A percentile compares a stretch with the other conserved stretches of the same genome.
phyloP scores from a whole-genome alignment of 1,140 invertebrate genomes.

The Nebria ingens region DNA sequence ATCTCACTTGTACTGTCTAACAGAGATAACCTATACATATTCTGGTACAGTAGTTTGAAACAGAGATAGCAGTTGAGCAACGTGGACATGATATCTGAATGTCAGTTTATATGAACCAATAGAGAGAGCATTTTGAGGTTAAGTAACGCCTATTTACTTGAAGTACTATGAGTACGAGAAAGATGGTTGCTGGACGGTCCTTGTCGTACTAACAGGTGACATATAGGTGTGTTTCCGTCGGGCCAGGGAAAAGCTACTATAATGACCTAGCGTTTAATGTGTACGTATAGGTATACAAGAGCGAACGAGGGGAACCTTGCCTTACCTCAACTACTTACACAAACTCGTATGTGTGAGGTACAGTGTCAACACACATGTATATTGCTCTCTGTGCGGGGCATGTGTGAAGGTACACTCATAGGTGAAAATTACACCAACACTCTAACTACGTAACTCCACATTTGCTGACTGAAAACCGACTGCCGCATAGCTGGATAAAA shows the following conservation, averaged over 20 bases:
- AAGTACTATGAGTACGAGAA: constrained; percentile 14
- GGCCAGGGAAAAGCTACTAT: constrained; percentile 26
- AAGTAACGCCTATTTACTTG: constrained; percentile 30
- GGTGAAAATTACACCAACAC: background rate
- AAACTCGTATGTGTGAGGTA: constrained; percentile 30
- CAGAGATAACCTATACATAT: background rate
- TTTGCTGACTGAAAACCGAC: constrained; percentile 17
- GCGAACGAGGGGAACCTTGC: constrained; percentile 19
- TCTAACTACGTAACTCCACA: constrained; percentile 18
- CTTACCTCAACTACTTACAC: constrained; percentile 29
- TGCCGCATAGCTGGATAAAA: constrained; percentile 20
- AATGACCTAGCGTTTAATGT: constrained; percentile 30
- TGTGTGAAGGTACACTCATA: constrained; percentile 30
- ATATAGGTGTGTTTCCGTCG: constrained; percentile 22
- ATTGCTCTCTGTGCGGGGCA: constrained; percentile 19
- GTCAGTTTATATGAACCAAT: constrained; percentile 22
- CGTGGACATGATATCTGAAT: constrained; percentile 26
- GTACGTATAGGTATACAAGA: constrained; percentile 21
- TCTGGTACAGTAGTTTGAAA: constrained; percentile 22
- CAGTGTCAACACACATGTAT: constrained; percentile 33
- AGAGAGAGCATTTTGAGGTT: background rate
- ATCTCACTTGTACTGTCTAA: constrained; percentile 1
- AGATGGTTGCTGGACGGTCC: background rate
- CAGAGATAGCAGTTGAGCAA: constrained; percentile 22
- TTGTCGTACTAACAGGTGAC: constrained; percentile 1